Evolutionary conservation across 92 coral and sea anemone species (phyloP), one percentile per base, ranked within the genome.

Genomic region (Montipora capitata): DNA sequence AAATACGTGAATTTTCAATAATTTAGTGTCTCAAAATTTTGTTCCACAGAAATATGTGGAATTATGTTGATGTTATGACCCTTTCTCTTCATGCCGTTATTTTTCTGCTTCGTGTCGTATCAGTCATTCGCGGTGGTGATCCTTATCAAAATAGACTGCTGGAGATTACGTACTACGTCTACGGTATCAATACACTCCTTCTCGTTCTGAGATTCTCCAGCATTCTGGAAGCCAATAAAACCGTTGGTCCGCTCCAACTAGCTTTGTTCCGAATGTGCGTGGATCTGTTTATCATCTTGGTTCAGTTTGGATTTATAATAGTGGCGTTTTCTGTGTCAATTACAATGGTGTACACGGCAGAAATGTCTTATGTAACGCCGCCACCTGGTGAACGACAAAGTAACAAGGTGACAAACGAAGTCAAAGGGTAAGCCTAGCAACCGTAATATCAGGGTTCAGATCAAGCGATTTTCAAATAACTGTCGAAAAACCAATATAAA

Each of bases 251-350:
- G 17, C 76, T 80, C 27, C 85, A 80, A 76, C 20, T 80, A 45
- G 85, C 85, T 68, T 69, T 80, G 85, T 80, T 80, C 76, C 48
- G 76, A 49, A 80, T 80, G 85, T 68, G 66, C 39, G 57, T 80
- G 15, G 85, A 80, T 48, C 57, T 80, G 13, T 17, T 68, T 1
- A 80, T 80, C 51, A 80, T 80, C 62, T 16, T 80, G 76, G 76
- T 69, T 7, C 85, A 80, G 67, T 80, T 80, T 58, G 49, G 13
- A 0, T 80, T 80, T 54, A 76, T 80, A 8, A 80, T 80, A 49
- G 51, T 80, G 68, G 85, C 85, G 35, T 80, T 80, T 14, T 80
- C 85, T 8, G 76, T 69, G 10, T 76, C 77, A 52, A 80, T 80
- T 48, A 80, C 85, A 13, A 80, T 68, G 85, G 38, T 54, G 35